Conservation (phyloP, 2,113 vertebrate genomes). For the Serinus canaria region DNA sequence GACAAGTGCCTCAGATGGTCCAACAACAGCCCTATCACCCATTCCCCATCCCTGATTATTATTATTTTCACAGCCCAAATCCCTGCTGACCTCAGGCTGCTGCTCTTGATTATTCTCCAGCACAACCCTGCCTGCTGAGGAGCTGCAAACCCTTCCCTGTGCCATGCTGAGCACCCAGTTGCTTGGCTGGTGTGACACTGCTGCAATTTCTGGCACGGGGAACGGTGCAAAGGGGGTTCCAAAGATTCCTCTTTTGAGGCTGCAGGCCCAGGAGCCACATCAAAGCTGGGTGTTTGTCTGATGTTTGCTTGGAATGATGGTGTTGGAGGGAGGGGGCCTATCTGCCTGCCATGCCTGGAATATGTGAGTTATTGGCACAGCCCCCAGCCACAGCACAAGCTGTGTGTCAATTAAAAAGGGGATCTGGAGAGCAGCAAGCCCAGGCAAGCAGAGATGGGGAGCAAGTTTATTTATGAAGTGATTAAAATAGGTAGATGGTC, state of each 20-base stretch:
- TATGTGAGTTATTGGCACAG: slow-evolving; percentile 22
- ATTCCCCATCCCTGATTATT: neutral
- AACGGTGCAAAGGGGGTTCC: neutral
- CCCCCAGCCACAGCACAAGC: slow-evolving; percentile 14
- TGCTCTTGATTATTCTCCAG: neutral
- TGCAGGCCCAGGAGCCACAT: slow-evolving; percentile 50
- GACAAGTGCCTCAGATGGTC: slow-evolving; percentile 45
- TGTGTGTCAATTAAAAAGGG: neutral
- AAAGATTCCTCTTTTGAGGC: slow-evolving; percentile 28
- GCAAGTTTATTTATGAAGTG: neutral
- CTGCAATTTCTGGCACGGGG: neutral
- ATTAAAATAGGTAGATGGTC: neutral
- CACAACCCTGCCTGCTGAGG: neutral
- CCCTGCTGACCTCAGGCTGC: neutral
- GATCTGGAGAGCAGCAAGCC: slow-evolving; percentile 21
- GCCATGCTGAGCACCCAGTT: neutral
- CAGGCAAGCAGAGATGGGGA: neutral
- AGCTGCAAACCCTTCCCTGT: neutral
- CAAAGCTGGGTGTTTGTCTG: slow-evolving; percentile 21
- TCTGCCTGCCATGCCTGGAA: slow-evolving; percentile 31
- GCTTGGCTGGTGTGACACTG: neutral
- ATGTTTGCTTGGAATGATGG: slow-evolving; percentile 40
- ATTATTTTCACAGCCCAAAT: neutral
- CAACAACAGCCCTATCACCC: neutral
- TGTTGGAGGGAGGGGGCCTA: neutral